Evolutionary conservation across 2,113 vertebrate genomes (phyloP).

Genomic region (Chloroceryle aenea): DNA sequence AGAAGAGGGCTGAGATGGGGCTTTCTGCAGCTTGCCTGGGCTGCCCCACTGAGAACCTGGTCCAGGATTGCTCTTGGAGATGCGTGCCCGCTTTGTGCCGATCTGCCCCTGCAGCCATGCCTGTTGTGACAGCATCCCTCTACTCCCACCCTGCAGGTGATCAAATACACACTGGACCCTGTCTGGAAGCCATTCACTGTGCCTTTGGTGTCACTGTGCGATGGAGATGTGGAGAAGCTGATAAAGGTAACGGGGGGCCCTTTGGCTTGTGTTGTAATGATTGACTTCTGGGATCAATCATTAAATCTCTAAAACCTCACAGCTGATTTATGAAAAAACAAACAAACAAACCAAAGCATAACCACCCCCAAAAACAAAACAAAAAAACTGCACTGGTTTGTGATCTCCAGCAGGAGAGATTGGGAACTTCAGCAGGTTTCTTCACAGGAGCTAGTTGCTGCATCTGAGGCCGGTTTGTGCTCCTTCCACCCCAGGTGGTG

Average conservation of each 20-base stretch:
- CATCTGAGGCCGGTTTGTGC: neutral
- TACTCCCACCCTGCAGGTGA: conserved; percentile 79
- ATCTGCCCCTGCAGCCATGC: fast-evolving
- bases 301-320: neutral
- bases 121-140: fast-evolving
- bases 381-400: neutral
- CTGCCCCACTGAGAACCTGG: neutral
- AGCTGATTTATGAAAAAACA: neutral
- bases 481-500: conserved; percentile 78
- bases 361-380: neutral
- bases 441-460: neutral
- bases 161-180: conserved; percentile 97
- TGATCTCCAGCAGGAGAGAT: neutral
- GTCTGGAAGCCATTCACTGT: conserved; percentile 94
- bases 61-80: fast-evolving
- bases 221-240: conserved; percentile 91
- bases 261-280: fast-evolving
- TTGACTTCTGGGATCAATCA: fast-evolving
- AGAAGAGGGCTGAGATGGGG: neutral
- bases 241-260: conserved; percentile 81
- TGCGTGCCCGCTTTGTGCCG: neutral
- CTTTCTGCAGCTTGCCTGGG: neutral
- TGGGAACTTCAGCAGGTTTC: neutral
- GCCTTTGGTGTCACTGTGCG: conserved; percentile 93
- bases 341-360: neutral